These are phyloP conservation scores for Sesamia inferens DNA, from an alignment of 2,888 invertebrate genomes.

Conservation along the genomic window DNA sequence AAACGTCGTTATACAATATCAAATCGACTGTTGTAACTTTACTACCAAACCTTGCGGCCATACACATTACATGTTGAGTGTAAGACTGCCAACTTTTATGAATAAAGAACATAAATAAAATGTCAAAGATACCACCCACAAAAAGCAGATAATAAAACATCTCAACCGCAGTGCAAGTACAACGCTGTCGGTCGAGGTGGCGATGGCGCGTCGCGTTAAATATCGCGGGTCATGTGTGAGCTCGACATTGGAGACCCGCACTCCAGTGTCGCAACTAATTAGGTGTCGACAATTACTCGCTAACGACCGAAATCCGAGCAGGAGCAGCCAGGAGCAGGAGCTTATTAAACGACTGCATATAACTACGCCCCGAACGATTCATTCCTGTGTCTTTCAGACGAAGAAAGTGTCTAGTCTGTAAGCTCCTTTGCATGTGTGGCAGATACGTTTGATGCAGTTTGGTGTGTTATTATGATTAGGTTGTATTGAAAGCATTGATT, in stretches of 20 bases:
- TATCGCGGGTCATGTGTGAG: constrained; percentile 85
- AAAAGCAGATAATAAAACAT: constrained; percentile 51
- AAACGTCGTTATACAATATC: background rate
- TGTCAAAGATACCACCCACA: constrained; percentile 24
- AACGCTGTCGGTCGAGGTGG: constrained; percentile 53
- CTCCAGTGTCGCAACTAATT: constrained; percentile 84
- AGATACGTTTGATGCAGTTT: constrained; percentile 36
- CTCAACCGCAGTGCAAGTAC: constrained; percentile 45
- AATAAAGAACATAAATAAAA: constrained; percentile 9
- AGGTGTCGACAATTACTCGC: constrained; percentile 86
- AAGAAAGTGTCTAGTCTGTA: constrained; percentile 57
- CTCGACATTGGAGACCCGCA: constrained; percentile 78
- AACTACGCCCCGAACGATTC: constrained; percentile 67
- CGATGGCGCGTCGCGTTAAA: constrained; percentile 71
- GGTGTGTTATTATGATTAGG: constrained; percentile 43
- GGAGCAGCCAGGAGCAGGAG: constrained; percentile 67
- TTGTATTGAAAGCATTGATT: constrained; percentile 40
- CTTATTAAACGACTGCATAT: constrained; percentile 82
- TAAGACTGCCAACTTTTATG: background rate
- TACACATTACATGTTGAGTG: background rate
- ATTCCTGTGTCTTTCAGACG: constrained; percentile 64
- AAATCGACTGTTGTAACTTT: background rate
- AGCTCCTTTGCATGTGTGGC: constrained; percentile 46
- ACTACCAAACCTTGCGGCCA: background rate
- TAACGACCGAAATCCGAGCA: constrained; percentile 87